phyloP scores from a whole-genome alignment of 2,888 invertebrate genomes.

The Thereva unica region DNA sequence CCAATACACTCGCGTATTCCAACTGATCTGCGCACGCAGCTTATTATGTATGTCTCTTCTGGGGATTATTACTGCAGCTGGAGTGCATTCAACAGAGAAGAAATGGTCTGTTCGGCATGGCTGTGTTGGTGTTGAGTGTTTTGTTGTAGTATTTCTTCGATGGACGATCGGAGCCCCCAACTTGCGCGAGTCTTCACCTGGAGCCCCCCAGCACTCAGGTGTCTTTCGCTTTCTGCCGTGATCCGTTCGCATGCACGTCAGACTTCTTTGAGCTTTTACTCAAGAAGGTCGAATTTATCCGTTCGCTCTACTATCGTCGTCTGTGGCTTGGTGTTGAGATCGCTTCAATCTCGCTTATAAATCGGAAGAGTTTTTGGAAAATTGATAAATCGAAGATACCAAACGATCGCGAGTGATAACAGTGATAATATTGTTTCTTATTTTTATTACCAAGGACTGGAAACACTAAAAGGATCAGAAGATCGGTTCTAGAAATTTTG shows the following conservation, averaged over 20 bases:
- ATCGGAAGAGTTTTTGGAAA: not conserved
- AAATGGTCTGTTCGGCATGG: not conserved
- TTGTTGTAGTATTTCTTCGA: constrained; percentile 22
- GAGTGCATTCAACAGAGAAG: too few relatives aligned
- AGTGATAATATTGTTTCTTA: too few relatives aligned
- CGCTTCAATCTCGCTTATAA: constrained; percentile 29
- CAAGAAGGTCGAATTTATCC: constrained; percentile 56
- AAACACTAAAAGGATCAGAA: too few relatives aligned
- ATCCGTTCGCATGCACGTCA: constrained; percentile 46
- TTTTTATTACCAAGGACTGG: too few relatives aligned
- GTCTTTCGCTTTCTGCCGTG: constrained; percentile 42
- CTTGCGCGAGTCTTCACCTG: not conserved
- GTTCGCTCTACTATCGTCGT: constrained; percentile 32
- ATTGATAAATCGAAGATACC: not conserved
- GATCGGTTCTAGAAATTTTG: too few relatives aligned
- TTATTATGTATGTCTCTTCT: constrained; percentile 7
- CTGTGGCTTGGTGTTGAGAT: constrained; percentile 18
- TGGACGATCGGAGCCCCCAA: constrained; percentile 17
- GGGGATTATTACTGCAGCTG: constrained; percentile 13
- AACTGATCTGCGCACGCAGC: constrained; percentile 19
- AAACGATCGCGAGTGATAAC: too few relatives aligned
- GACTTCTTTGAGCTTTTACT: constrained; percentile 59
- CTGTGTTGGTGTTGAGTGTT: constrained; percentile 7
- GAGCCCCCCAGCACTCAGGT: constrained; percentile 18
- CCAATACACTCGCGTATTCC: not conserved